Evolutionary conservation across 2,888 invertebrate species (phyloP).

Genomic region (Coleophora flavipennella): DNA sequence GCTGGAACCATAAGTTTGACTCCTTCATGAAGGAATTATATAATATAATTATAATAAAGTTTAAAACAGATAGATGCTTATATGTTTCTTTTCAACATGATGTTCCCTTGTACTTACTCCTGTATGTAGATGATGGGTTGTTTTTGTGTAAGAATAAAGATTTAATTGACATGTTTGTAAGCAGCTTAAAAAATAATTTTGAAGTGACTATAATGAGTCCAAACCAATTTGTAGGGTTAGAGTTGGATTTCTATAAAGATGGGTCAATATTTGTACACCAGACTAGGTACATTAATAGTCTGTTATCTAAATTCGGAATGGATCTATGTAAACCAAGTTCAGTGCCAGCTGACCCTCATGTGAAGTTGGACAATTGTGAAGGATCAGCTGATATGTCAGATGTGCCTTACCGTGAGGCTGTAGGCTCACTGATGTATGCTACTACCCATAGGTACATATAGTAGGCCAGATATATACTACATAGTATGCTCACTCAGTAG

Average conservation of each 20-base stretch:
- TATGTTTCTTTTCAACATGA: background rate
- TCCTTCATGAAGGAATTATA: background rate
- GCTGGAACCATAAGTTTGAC: background rate
- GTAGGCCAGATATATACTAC: conserved; percentile 15
- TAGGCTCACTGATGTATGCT: conserved; percentile 13
- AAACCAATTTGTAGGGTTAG: too few relatives aligned
- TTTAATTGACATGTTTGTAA: background rate
- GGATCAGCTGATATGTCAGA: background rate
- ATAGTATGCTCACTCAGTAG: conserved; percentile 15
- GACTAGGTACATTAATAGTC: conserved; percentile 6
- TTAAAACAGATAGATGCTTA: background rate
- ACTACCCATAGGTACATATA: conserved; percentile 12
- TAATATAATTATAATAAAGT: background rate
- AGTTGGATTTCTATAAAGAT: too few relatives aligned
- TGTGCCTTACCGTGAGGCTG: conserved; percentile 13
- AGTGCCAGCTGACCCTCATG: background rate
- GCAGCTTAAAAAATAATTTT: background rate
- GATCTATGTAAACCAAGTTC: background rate
- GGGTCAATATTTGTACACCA: conserved; percentile 7
- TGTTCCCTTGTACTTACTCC: background rate
- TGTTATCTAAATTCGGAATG: conserved; percentile 8
- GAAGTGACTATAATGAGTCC: background rate
- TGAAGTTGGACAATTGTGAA: background rate
- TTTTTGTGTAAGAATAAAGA: background rate
- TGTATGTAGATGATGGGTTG: conserved; percentile 1